Conservation (phyloP, 2,888 invertebrate species). For the Idaea dimidiata region DNA sequence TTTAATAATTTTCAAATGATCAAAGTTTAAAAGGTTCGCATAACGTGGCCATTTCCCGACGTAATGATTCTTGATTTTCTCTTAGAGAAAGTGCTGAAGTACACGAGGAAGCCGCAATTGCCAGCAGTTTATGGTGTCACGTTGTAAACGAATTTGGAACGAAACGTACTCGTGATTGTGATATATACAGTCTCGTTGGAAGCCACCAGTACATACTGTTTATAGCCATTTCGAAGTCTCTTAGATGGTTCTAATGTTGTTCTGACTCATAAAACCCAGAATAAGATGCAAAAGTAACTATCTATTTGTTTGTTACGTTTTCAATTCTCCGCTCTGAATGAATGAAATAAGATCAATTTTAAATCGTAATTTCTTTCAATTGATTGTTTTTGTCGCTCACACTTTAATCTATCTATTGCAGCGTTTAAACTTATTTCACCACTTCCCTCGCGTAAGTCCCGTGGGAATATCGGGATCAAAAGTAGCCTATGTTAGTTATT, state of each 20-base stretch:
- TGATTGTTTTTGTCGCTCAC: too few relatives aligned
- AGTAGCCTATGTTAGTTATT: too few relatives aligned
- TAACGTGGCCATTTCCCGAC: not conserved
- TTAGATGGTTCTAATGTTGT: not conserved
- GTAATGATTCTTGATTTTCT: slow-evolving; percentile 22
- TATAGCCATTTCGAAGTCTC: not conserved
- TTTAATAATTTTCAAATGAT: not conserved
- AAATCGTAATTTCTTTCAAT: too few relatives aligned
- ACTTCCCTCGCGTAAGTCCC: too few relatives aligned
- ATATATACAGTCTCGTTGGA: slow-evolving; percentile 12
- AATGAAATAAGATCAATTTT: too few relatives aligned
- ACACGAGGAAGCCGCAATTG: slow-evolving; percentile 38
- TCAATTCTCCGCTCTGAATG: too few relatives aligned
- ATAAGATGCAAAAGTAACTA: not conserved
- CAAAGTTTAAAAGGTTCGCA: not conserved
- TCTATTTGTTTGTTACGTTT: too few relatives aligned
- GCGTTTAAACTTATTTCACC: too few relatives aligned
- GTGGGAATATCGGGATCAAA: too few relatives aligned
- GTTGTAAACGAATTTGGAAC: slow-evolving; percentile 50
- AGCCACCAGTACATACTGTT: not conserved
- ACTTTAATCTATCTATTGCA: too few relatives aligned
- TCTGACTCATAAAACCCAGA: not conserved
- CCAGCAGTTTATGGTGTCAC: slow-evolving; percentile 57
- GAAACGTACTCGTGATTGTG: slow-evolving; percentile 36
- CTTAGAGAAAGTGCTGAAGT: slow-evolving; percentile 52